phyloP scores from a whole-genome alignment of 2,888 invertebrate species.

The Heteromyza rotundicornis region DNA sequence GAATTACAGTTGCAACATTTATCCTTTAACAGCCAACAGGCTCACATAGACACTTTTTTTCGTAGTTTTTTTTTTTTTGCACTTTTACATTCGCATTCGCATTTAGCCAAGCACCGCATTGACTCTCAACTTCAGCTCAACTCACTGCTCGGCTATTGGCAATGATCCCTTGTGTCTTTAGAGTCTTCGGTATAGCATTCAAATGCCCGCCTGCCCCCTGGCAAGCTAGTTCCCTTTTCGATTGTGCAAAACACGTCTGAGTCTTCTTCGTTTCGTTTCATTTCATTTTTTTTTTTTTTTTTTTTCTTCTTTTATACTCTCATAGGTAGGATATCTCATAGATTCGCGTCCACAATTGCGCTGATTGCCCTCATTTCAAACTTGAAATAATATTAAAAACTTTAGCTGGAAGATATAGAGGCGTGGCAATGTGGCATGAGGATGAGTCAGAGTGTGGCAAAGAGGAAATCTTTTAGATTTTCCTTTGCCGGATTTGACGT shows the following conservation, averaged over 20 bases:
- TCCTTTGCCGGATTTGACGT: conserved; percentile 34
- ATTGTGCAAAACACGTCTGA: too few relatives aligned
- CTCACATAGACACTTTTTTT: too few relatives aligned
- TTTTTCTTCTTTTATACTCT: conserved; percentile 17
- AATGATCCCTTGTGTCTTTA: too few relatives aligned
- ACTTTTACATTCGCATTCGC: too few relatives aligned
- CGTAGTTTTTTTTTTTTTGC: too few relatives aligned
- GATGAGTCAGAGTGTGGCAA: neutral
- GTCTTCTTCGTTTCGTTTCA: too few relatives aligned
- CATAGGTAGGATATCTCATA: conserved; percentile 3
- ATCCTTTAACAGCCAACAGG: neutral
- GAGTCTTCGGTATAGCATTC: neutral
- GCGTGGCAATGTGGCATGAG: neutral
- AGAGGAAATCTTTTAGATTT: too few relatives aligned
- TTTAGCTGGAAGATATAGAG: conserved; percentile 28
- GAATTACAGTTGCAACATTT: neutral
- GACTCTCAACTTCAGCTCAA: neutral
- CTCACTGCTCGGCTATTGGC: neutral
- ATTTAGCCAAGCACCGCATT: too few relatives aligned
- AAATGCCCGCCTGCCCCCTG: neutral
- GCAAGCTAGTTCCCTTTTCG: too few relatives aligned
- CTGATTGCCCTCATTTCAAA: conserved; percentile 57
- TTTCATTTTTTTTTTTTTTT: too few relatives aligned
- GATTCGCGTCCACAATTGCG: conserved; percentile 45
- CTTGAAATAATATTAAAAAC: conserved; percentile 56